A percentile compares a stretch with the other conserved stretches of the same genome.
These are phyloP conservation scores for Acipenser transmontanus DNA, from an alignment of 2,797 vertebrate genomes.

Conservation along the genomic window DNA sequence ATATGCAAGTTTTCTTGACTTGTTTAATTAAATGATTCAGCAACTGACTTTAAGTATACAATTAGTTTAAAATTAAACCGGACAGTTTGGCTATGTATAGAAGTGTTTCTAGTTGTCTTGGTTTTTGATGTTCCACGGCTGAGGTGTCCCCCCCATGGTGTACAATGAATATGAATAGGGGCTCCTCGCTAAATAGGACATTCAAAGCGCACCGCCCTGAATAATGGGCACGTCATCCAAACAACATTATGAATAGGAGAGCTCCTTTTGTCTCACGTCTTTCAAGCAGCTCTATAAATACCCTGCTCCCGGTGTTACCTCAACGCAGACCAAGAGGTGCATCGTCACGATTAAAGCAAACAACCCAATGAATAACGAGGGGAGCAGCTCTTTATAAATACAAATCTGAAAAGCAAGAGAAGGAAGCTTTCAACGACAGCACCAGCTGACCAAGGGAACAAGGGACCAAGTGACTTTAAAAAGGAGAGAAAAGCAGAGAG, in stretches of 20 bases:
- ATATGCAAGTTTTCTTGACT: no score
- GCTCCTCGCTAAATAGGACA: slow-evolving; percentile 81
- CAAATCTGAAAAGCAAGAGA: slow-evolving; percentile 7
- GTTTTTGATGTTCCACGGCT: slow-evolving; percentile 57
- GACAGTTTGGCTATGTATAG: slow-evolving; percentile 12
- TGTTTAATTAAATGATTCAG: no score
- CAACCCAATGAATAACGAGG: background rate
- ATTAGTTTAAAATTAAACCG: no score
- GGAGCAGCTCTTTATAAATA: slow-evolving; percentile 13
- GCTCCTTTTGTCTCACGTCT: slow-evolving; percentile 81
- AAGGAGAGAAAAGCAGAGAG: slow-evolving; percentile 38
- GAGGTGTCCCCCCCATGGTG: slow-evolving; percentile 68
- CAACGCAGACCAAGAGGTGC: slow-evolving; percentile 41
- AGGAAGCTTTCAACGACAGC: slow-evolving; percentile 16
- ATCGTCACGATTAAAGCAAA: slow-evolving; percentile 25
- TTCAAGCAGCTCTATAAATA: slow-evolving; percentile 83
- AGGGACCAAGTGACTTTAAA: slow-evolving; percentile 25
- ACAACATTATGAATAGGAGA: slow-evolving; percentile 86
- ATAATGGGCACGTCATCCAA: slow-evolving; percentile 83
- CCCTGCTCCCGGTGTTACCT: slow-evolving; percentile 50
- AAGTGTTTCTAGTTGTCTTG: slow-evolving; percentile 59
- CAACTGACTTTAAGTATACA: no score
- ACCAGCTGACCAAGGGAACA: slow-evolving; percentile 43
- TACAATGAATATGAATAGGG: slow-evolving; percentile 90
- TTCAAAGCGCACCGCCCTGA: slow-evolving; percentile 86